Evolutionary conservation across 2,113 vertebrate genomes (phyloP).

Genomic region (Baryphthengus martii): DNA sequence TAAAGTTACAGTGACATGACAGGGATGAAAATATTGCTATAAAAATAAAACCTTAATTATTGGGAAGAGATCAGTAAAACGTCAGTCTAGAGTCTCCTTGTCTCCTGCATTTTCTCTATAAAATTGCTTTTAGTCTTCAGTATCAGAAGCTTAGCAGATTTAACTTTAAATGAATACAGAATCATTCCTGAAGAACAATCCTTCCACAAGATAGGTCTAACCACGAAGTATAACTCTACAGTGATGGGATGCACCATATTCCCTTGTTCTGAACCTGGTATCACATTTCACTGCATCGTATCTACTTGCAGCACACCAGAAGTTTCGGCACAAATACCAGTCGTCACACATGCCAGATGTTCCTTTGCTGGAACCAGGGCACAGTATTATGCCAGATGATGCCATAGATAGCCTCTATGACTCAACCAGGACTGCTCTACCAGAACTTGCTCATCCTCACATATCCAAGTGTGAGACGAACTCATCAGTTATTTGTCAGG

Average conservation of each 20-base stretch:
- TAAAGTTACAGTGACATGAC: neutral
- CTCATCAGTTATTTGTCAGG: neutral
- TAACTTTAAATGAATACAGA: neutral
- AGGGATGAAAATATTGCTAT: neutral
- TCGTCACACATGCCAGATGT: neutral
- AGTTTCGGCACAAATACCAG: neutral
- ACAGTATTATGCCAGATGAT: neutral
- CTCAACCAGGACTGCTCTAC: neutral
- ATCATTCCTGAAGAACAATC: neutral
- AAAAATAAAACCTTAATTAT: neutral
- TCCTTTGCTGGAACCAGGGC: neutral
- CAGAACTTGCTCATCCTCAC: neutral
- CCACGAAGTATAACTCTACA: neutral
- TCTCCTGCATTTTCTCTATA: neutral
- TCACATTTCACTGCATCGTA: neutral
- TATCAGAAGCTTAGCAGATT: neutral
- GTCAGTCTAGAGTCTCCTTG: neutral
- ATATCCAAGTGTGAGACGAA: neutral
- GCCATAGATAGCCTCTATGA: fast-evolving
- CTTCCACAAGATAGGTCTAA: neutral
- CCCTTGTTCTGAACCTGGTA: neutral
- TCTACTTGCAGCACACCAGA: neutral
- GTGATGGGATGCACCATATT: neutral
- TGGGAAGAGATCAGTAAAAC: neutral
- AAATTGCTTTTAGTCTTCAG: neutral